Base-by-base conservation (phyloP, 2,797 vertebrate genomes). In the Crax fasciolata region DNA sequence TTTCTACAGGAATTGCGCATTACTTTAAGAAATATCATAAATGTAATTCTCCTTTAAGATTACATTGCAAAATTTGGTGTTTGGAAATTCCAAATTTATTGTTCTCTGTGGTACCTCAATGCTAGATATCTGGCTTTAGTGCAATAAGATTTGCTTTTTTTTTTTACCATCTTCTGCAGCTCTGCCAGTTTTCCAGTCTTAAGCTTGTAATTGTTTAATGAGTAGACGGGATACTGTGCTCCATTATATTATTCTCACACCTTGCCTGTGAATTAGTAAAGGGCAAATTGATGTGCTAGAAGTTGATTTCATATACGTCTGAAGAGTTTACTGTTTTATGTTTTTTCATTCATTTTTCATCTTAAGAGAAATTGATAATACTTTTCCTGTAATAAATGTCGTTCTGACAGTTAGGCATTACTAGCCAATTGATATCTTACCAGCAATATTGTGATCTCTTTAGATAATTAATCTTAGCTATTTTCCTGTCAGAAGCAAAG, bases 391-490 rank as follows among this genome's bases (percentile, higher is more conserved):
- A 97, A 97, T 98, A 98, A 98, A 98, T 97, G 96, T 70, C 91
- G 65, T 85, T 96, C 93, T 98, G 98, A 98, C 97, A 98, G 96
- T 95, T 95, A 97, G 96, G 92, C 96, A 71, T 98, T 98, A 97
- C 96, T 92, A 98, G 95, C 96, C 97, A 96, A 98, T 98, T 98
- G 98, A 98, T 98, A 98, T 96, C 97, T 97, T 90, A 97, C 97
- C 97, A 96, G 97, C 97, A 98, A 93, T 98, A 97, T 98, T 98
- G 98, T 98, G 97, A 98, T 98, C 97, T 97, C 95, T 98, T 97
- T 97, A 97, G 97, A 97, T 98, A 98, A 98, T 98, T 98, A 98
- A 98, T 98, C 97, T 98, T 97, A 85, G 95, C 97, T 97, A 97
- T 98, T 98, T 98, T 97, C 96, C 97, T 98, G 98, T 98, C 98